These are phyloP conservation scores for Dolichoris vasculosae DNA, from an alignment of 1,140 invertebrate species.

Conservation along the genomic window DNA sequence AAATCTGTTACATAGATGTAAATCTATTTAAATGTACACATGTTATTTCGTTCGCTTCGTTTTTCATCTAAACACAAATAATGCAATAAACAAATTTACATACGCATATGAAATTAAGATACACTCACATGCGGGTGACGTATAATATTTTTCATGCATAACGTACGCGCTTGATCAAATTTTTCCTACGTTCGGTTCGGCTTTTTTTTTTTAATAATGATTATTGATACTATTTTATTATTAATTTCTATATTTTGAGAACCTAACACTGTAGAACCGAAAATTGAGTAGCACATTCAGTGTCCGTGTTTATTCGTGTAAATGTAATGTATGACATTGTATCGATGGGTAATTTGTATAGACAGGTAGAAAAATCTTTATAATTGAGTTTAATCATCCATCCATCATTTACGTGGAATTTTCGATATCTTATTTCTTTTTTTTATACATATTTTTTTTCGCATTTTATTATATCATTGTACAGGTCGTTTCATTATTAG, in stretches of 20 bases:
- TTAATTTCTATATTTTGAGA: slow-evolving; percentile 13
- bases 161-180: not conserved
- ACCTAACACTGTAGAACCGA: not conserved
- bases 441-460: slow-evolving; percentile 46
- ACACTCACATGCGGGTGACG: not conserved
- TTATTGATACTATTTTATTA: not conserved
- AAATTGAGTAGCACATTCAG: slow-evolving; percentile 17
- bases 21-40: slow-evolving; percentile 24
- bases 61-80: not conserved
- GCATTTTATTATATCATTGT: slow-evolving; percentile 53
- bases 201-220: not conserved
- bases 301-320: slow-evolving; percentile 38
- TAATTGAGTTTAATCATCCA: slow-evolving; percentile 55
- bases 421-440: slow-evolving; percentile 54
- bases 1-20: slow-evolving; percentile 54
- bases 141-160: slow-evolving; percentile 31
- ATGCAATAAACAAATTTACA: slow-evolving; percentile 10
- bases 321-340: slow-evolving; percentile 57
- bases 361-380: slow-evolving; percentile 70
- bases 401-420: slow-evolving; percentile 54
- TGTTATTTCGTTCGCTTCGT: not conserved
- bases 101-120: not conserved
- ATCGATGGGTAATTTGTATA: slow-evolving; percentile 62
- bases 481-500: slow-evolving; percentile 54
- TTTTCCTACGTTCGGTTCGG: not conserved